These are phyloP conservation scores for Anas bernieri DNA, from an alignment of 2,797 vertebrate species.

Conservation along the genomic window DNA sequence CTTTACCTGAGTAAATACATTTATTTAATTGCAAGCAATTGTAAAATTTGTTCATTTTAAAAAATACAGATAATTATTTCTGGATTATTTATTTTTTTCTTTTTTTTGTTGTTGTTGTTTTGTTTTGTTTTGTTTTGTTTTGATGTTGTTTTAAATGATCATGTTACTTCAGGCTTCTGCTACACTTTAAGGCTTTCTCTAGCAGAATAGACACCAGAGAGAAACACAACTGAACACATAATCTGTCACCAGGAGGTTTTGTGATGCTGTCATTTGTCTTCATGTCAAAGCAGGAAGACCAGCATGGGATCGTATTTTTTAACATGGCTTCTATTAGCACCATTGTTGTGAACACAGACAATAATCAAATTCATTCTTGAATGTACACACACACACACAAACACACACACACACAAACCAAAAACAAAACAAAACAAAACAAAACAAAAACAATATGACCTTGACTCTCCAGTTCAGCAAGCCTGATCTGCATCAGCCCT, in stretches of 20 bases:
- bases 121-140: not conserved
- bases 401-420: not conserved
- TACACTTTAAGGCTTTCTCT: not conserved
- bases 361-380: not conserved
- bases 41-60: not conserved
- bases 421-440: too few relatives aligned
- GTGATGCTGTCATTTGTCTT: not conserved
- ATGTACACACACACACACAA: not conserved
- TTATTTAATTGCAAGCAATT: not conserved
- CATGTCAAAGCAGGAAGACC: not conserved
- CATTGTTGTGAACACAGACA: fast-evolving
- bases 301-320: not conserved
- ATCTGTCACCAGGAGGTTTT: not conserved
- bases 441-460: not conserved
- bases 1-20: not conserved
- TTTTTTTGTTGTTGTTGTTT: not conserved
- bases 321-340: not conserved
- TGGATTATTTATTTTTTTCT: not conserved
- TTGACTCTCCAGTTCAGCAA: not conserved
- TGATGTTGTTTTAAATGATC: not conserved
- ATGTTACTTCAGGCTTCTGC: not conserved
- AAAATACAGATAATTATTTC: not conserved
- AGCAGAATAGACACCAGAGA: not conserved
- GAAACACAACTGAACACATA: not conserved
- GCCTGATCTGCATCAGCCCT: not conserved